These are phyloP conservation scores for Pseudopleuronectes americanus DNA, from an alignment of 2,797 vertebrate genomes.

Conservation along the genomic window DNA sequence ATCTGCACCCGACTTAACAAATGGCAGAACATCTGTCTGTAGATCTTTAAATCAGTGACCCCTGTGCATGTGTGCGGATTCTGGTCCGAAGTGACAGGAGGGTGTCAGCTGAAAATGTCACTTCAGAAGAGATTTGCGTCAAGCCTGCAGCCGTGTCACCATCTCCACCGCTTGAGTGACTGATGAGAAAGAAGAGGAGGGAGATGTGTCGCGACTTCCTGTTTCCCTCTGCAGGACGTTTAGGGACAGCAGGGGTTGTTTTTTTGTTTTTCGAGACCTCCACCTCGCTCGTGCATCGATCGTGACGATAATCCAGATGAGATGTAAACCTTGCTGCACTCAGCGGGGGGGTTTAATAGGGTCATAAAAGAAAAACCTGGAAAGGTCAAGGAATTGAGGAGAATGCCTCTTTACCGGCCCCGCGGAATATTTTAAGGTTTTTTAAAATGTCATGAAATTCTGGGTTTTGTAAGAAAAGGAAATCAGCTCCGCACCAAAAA, in stretches of 20 bases:
- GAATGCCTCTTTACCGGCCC: background rate
- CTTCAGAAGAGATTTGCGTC: constrained; percentile 86
- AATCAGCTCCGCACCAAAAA: constrained; percentile 40
- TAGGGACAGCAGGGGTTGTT: constrained; percentile 22
- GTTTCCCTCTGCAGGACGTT: constrained; percentile 28
- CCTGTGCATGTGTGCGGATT: constrained; percentile 59
- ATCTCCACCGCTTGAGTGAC: constrained; percentile 62
- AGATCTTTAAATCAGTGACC: constrained; percentile 72
- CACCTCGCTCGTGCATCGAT: constrained; percentile 6
- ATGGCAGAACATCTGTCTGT: constrained; percentile 43
- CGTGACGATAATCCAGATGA: constrained; percentile 7
- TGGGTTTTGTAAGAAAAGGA: constrained; percentile 30
- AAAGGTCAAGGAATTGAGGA: constrained; percentile 40
- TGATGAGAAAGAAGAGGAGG: constrained; percentile 54
- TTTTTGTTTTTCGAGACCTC: constrained; percentile 16
- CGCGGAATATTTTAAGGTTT: constrained; percentile 34
- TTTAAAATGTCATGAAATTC: constrained; percentile 34
- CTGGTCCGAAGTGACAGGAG: constrained; percentile 80
- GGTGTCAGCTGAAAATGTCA: constrained; percentile 85
- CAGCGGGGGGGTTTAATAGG: background rate
- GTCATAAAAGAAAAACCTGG: constrained; percentile 18
- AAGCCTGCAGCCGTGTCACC: constrained; percentile 72
- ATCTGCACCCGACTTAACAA: constrained; percentile 39
- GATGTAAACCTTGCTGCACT: background rate
- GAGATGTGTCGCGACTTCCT: constrained; percentile 51